Conservation (phyloP, 2,113 vertebrate genomes). For the Puma concolor region DNA sequence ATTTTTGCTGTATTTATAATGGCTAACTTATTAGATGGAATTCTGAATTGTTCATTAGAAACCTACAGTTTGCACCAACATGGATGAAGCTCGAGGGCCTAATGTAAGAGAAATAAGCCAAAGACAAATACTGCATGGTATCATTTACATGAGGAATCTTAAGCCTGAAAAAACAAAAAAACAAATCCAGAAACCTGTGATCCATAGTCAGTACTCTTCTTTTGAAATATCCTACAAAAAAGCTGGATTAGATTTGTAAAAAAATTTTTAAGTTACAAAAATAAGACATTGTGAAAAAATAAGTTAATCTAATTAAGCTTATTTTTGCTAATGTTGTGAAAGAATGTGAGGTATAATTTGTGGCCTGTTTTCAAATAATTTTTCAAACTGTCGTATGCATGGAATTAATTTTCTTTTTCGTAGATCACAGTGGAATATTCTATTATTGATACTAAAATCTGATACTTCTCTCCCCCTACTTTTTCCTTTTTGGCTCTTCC, state of each 20-base stretch:
- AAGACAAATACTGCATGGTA: background rate
- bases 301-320: background rate
- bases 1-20: background rate
- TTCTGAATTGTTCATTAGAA: constrained; percentile 34
- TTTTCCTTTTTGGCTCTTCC: background rate
- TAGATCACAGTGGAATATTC: background rate
- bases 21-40: background rate
- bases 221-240: constrained; percentile 25
- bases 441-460: background rate
- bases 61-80: background rate
- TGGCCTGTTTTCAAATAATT: background rate
- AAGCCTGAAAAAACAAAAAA: background rate
- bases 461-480: background rate
- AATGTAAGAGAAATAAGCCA: background rate
- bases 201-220: background rate
- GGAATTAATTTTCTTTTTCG: background rate
- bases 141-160: background rate
- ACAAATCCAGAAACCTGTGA: background rate
- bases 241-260: background rate
- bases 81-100: background rate
- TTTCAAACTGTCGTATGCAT: background rate
- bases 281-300: background rate
- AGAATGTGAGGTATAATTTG: constrained; percentile 10
- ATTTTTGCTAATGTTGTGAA: constrained; percentile 26
- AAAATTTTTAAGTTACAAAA: background rate